phyloP scores from a whole-genome alignment of 2,113 vertebrate species.

The Aythya baeri region DNA sequence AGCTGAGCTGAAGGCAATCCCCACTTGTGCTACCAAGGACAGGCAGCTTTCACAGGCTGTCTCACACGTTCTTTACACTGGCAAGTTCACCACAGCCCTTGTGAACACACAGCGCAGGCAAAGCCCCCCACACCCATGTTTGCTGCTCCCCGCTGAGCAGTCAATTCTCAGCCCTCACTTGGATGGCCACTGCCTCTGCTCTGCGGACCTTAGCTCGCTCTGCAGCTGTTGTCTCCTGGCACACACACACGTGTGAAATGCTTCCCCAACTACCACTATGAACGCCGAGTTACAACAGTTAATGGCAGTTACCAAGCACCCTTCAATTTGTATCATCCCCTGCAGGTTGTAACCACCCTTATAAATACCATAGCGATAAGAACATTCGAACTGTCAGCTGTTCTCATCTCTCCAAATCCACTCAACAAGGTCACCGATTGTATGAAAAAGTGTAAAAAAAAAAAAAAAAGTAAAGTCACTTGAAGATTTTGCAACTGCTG shows the following conservation, averaged over 20 bases:
- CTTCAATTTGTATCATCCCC: neutral
- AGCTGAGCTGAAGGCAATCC: neutral
- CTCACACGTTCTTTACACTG: neutral
- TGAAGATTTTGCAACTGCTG: neutral
- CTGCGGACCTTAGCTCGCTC: neutral
- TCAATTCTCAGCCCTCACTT: too few species aligned
- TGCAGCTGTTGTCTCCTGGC: neutral
- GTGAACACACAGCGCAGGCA: too few species aligned
- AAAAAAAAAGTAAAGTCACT: neutral
- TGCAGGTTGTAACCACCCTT: neutral
- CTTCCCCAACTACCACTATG: neutral
- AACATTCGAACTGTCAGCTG: neutral
- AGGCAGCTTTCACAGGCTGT: neutral
- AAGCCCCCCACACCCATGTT: too few species aligned
- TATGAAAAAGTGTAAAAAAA: neutral
- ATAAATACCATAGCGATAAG: neutral
- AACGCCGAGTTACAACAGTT: neutral
- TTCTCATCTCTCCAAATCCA: neutral
- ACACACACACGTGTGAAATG: accelerated
- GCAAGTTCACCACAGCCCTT: neutral
- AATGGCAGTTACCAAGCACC: neutral
- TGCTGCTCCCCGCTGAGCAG: too few species aligned
- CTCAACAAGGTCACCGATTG: neutral
- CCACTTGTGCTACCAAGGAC: neutral
- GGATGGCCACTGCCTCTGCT: too few species aligned